phyloP scores from a whole-genome alignment of 2,797 vertebrate genomes.

The Dicrostonyx torquatus region DNA sequence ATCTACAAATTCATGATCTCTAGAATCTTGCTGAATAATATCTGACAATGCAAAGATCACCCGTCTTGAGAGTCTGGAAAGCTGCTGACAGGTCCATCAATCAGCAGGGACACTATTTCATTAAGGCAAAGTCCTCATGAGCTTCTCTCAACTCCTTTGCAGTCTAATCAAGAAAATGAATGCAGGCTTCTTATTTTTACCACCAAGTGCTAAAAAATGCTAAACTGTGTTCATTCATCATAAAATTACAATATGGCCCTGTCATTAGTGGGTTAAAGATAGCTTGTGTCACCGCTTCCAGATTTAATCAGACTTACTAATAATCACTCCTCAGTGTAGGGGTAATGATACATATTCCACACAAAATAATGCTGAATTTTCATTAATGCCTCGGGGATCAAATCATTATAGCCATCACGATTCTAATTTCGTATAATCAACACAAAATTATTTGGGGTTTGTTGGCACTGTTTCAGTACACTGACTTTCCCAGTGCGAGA shows the following conservation, averaged over 20 bases:
- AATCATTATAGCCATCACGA: conserved; percentile 77
- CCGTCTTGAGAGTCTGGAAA: neutral
- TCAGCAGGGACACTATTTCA: conserved; percentile 66
- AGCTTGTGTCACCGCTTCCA: conserved; percentile 72
- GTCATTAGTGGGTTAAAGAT: conserved; percentile 81
- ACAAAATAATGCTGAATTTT: conserved; percentile 78
- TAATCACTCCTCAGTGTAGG: conserved; percentile 70
- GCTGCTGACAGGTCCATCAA: conserved; percentile 50
- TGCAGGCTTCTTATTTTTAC: conserved; percentile 70
- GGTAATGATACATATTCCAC: conserved; percentile 77
- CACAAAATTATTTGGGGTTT: conserved; percentile 74
- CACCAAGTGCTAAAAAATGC: conserved; percentile 78
- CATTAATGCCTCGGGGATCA: conserved; percentile 75
- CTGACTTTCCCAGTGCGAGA: conserved; percentile 41
- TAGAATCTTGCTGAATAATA: conserved; percentile 23
- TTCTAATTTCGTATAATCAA: conserved; percentile 77
- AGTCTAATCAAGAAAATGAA: conserved; percentile 79
- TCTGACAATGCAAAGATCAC: conserved; percentile 38
- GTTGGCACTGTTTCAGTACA: conserved; percentile 64
- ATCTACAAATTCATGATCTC: neutral
- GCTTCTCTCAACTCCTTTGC: conserved; percentile 51
- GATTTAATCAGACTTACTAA: conserved; percentile 81
- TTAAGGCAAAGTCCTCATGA: conserved; percentile 64
- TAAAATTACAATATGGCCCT: conserved; percentile 80
- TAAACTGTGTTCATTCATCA: conserved; percentile 79